phyloP scores from a whole-genome alignment of 2,888 invertebrate species.

The Lapara coniferarum region DNA sequence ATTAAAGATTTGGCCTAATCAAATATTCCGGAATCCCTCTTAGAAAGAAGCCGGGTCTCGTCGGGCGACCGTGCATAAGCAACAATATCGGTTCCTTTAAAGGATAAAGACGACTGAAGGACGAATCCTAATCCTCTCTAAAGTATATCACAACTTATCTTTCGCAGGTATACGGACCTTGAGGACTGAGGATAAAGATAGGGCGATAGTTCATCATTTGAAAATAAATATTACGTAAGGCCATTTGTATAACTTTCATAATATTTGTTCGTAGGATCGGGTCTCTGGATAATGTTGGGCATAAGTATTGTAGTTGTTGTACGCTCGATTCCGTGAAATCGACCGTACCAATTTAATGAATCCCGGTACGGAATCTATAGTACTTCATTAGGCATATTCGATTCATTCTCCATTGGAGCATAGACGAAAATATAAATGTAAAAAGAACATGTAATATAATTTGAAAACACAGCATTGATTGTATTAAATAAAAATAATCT shows the following conservation, averaged over 20 bases:
- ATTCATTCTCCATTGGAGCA: neutral
- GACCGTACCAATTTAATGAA: neutral
- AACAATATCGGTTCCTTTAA: conserved; percentile 75
- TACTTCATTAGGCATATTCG: conserved; percentile 11
- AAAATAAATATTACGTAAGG: conserved; percentile 28
- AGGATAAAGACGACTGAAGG: conserved; percentile 71
- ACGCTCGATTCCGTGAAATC: neutral
- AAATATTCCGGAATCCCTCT: conserved; percentile 76
- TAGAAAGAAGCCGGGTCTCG: conserved; percentile 61
- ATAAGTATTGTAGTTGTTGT: conserved; percentile 3
- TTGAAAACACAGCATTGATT: conserved; percentile 32
- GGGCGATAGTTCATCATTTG: conserved; percentile 21
- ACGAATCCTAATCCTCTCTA: conserved; percentile 69
- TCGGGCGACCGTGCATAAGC: conserved; percentile 69
- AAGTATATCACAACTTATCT: conserved; percentile 59
- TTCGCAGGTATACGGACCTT: conserved; percentile 46
- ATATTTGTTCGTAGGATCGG: conserved; percentile 1
- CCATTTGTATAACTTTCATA: conserved; percentile 28
- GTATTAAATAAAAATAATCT: conserved; percentile 53
- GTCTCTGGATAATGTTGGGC: neutral
- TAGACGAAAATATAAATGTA: neutral
- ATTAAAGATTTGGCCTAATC: conserved; percentile 73
- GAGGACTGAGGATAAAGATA: conserved; percentile 19
- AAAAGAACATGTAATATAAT: conserved; percentile 6
- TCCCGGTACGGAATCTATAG: neutral